A percentile compares a stretch with the other conserved stretches of the same genome.
Evolutionary conservation across 1,140 invertebrate species (phyloP).

Genomic region (Dinothrombium tinctorium): DNA sequence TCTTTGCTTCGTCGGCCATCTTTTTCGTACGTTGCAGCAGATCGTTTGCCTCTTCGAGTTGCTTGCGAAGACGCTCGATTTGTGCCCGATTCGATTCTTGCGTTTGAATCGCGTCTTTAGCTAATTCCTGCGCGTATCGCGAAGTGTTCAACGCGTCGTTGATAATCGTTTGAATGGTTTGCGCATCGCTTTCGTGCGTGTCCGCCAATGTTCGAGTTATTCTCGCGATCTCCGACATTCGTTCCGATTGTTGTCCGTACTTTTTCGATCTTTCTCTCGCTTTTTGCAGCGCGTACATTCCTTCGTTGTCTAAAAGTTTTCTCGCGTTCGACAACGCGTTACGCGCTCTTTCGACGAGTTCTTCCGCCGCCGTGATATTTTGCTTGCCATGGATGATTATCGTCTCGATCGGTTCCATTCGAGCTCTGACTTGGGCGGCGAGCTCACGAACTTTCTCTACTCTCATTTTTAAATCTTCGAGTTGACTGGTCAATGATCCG

Average conservation of each 20-base stretch:
- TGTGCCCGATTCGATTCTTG: slow-evolving; percentile 35
- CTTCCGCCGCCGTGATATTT: slow-evolving; percentile 46
- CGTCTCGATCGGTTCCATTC: slow-evolving; percentile 22
- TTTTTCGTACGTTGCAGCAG: slow-evolving; percentile 31
- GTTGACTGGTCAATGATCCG: slow-evolving; percentile 34
- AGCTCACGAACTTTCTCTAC: slow-evolving; percentile 34
- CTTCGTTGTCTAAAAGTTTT: slow-evolving; percentile 52
- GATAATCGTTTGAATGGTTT: slow-evolving; percentile 45
- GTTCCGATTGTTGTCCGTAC: slow-evolving; percentile 65
- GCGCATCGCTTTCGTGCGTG: slow-evolving; percentile 43
- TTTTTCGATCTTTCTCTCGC: slow-evolving; percentile 55
- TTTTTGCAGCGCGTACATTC: slow-evolving; percentile 42
- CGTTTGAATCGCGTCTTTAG: slow-evolving; percentile 48
- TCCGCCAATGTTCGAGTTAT: slow-evolving; percentile 56
- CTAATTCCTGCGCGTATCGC: slow-evolving; percentile 46
- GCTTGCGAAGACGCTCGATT: slow-evolving; percentile 32
- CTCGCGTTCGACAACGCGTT: slow-evolving; percentile 41
- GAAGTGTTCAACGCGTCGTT: slow-evolving; percentile 60
- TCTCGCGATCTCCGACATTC: slow-evolving; percentile 69
- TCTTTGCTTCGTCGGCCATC: slow-evolving; percentile 40
- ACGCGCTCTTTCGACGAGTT: slow-evolving; percentile 42
- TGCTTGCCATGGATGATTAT: slow-evolving; percentile 9
- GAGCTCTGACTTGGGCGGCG: slow-evolving; percentile 17
- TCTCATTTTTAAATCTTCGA: slow-evolving; percentile 38
- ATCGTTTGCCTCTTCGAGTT: slow-evolving; percentile 23